Base-by-base conservation (phyloP, 2,888 invertebrate genomes). In the Cotesia congregata region DNA sequence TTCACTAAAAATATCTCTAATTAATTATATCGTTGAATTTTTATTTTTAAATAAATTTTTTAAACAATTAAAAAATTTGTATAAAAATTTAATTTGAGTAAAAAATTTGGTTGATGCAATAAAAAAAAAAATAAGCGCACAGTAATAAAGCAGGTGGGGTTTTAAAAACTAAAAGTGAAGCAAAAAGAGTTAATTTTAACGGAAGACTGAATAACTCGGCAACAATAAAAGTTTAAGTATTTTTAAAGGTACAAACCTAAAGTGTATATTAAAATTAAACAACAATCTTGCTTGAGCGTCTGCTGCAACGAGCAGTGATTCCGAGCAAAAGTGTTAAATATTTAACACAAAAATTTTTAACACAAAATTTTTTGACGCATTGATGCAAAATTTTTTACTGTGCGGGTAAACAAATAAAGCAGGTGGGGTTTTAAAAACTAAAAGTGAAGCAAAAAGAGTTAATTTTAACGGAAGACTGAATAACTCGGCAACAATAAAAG, bases 101-200 rank as follows among this genome's bases (percentile, higher is more conserved):
- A 30, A 12, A 50, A 50, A 50, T 50, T 50, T 50, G 12, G 30
- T 30, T 30, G 30, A 30, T 30, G 30, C 30, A 30, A 30, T 30
- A 30, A 30, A 30, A 30, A 30, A 50, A 50, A 50, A 50, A 50
- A 9, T 6, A 3, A 50, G 50, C n/a, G n/a, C n/a, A n/a, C n/a
- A n/a, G n/a, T n/a, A 72, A 72, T 62, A 62, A 71, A 30, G 30
- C 60, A 71, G 60, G 60, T 71, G 60, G 9, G 61, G 17, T 64
- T 72, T 62, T 62, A 65, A 65, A 20, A 30, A 65, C 39, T 30
- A 38, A 64, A 65, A 50, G 64, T 72, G 41, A 15, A 40, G 62
- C 72, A 64, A 72, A 65, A n/a, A 60, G 60, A 72, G 65, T 41
- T 72, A 2, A 65, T 65, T 72, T 72, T 72, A 17, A 72, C 72